Evolutionary conservation across 2,888 invertebrate genomes (phyloP), one percentile per base, ranked within the genome.

Genomic region (Ditylenchus weischeri): DNA sequence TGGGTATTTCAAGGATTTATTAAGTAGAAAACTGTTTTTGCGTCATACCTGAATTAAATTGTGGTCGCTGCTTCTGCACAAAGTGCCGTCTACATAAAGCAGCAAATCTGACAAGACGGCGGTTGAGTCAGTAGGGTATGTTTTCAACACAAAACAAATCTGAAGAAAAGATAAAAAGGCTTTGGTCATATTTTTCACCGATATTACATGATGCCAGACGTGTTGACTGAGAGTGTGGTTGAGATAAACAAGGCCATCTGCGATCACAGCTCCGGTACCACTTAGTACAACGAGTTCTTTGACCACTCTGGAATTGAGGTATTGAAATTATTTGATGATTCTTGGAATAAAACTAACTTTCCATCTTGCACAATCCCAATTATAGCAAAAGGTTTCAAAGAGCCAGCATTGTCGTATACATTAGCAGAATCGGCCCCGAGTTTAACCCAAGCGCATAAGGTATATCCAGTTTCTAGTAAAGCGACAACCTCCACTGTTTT

Each of bases 381-480:
- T 8, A 43, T 13, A 43, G 43, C 43, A 43, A 43, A 43, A 15
- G 43, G 43, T 43, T 15, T 43, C 15, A 43, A 43, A 43, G 43
- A 43, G 15, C 43, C 43, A 15, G 8, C 43, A 13, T 43, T 15
- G 43, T 38, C 59, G 19, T 10, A 18, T 29, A 6, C n/a, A 59
- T 29, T 36, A 19, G 59, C 11, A 29, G 59, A 59, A 59, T 59
- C 59, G 59, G 59, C 59, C 15, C 59, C 68, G 36, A 63, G 58
- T 4, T 57, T 65, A 6, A 69, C 63, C 69, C 69, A 69, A 0
- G 54, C 57, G 23, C 69, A 69, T 18, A 69, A 47, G 15, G 69
- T 57, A 36, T 66, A 69, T 54, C 49, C 62, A 29, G 29, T 57
- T 35, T 58, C 18, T 8, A 68, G 58, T 29, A 64, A 43, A 3